A percentile compares a stretch with the other conserved stretches of the same genome.
These are phyloP conservation scores for Pipistrellus pygmaeus DNA, from an alignment of 2,797 vertebrate genomes.

Conservation along the genomic window DNA sequence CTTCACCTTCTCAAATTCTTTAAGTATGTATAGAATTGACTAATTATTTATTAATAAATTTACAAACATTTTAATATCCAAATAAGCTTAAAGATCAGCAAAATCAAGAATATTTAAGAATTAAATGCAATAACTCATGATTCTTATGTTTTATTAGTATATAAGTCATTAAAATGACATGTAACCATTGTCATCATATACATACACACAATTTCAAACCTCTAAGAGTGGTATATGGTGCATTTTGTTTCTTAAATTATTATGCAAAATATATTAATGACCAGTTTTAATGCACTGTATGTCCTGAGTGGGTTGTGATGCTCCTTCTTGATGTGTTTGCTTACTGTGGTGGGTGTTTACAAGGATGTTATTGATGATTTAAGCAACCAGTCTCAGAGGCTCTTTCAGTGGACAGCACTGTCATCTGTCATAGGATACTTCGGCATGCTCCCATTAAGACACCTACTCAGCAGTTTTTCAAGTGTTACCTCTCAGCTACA, in stretches of 20 bases:
- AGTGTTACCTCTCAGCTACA: slow-evolving; percentile 60
- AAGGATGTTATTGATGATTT: slow-evolving; percentile 64
- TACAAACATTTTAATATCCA: not conserved
- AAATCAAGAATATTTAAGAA: slow-evolving; percentile 10
- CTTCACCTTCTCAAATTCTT: slow-evolving; percentile 9
- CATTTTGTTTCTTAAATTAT: not conserved
- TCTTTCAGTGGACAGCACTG: slow-evolving; percentile 65
- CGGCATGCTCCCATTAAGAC: slow-evolving; percentile 65
- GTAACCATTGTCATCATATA: not conserved
- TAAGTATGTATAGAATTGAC: not conserved
- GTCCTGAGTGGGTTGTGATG: not conserved
- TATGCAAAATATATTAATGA: slow-evolving; percentile 11
- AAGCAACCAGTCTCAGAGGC: slow-evolving; percentile 24
- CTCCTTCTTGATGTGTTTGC: not conserved
- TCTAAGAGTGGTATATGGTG: not conserved
- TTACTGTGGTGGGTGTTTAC: slow-evolving; percentile 4
- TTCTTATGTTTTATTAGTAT: not conserved
- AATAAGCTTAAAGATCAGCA: not conserved
- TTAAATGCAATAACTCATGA: not conserved
- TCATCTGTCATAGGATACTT: slow-evolving; percentile 69
- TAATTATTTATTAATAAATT: not conserved
- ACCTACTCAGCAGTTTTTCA: slow-evolving; percentile 73
- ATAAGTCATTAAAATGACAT: not conserved
- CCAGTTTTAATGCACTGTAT: not conserved
- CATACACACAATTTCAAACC: not conserved